Evolutionary conservation across 2,113 vertebrate species (phyloP), one percentile per base, ranked within the genome.

Genomic region (Paraplagusia blochii): DNA sequence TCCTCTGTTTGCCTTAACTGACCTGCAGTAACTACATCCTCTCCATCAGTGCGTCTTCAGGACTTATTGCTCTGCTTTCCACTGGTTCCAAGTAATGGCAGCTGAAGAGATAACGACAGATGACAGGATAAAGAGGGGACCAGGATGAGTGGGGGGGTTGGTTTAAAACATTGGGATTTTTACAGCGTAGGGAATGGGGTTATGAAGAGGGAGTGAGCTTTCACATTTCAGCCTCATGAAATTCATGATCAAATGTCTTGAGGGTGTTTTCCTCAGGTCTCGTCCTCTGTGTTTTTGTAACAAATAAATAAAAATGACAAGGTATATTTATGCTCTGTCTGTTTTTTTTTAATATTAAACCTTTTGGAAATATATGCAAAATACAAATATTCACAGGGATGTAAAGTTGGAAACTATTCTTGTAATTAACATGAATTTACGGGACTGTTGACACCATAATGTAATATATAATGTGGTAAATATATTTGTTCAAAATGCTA

Each of bases 11-110:
- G 9, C 93, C 92, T 95, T 97, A 89, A 95, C 85, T 0, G 15
- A 35, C 1, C 19, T 47, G 8, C 89, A 98, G 97, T 52, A 98
- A 99, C 86, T 99, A 99, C 61, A 97, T 99, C 73, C 89, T 99
- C 61, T 96, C 96, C 48, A 96, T 99, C 79, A 95, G 96, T 56
- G 94, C 91, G 71, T 95, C 97, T 0, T 98, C 97, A 5, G 97
- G 97, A 53, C 91, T 99, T 76, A 99, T 99, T 22, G 97, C 97
- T 69, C 88, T 99, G 82, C 91, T 99, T 2, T 99, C 97, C 10
- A 99, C 97, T 0, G 96, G 97, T 63, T 98, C 96, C 65, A 98
- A 98, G 74, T 99, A 93, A 92, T 77, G 3, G 16, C 56, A 17
- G 36, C 14, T 18, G 33, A 10, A 55, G 35, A 22, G 39, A 34